Percentiles rank a stretch among this genome's conserved stretches.
Conservation (phyloP, 2,797 vertebrate species). For the Danio kyathit region DNA sequence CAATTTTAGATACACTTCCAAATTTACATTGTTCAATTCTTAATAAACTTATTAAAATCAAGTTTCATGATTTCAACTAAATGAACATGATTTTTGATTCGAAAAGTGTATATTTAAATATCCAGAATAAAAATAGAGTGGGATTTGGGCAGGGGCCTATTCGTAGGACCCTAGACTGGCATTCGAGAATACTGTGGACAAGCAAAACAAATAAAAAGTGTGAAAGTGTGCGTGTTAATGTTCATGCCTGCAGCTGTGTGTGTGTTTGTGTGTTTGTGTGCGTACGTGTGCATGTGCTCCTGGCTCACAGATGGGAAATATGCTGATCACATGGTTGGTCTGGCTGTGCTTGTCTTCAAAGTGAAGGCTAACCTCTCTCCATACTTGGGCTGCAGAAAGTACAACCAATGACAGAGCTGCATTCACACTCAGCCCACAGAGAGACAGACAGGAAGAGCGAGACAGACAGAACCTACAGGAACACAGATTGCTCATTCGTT, state of each 20-base stretch:
- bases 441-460: conserved; percentile 10
- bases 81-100: no score
- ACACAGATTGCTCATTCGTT: neutral
- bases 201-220: no score
- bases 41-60: no score
- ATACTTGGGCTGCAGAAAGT: conserved; percentile 75
- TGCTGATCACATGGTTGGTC: conserved; percentile 62
- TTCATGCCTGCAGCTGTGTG: conserved; percentile 17
- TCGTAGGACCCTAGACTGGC: no score
- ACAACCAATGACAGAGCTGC: conserved; percentile 76
- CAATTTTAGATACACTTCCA: no score
- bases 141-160: no score
- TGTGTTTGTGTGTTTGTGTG: neutral
- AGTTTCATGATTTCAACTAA: no score
- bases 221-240: neutral
- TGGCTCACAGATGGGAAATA: conserved; percentile 54
- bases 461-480: neutral
- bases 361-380: conserved; percentile 70
- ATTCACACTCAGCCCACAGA: conserved; percentile 73
- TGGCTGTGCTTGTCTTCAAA: conserved; percentile 45
- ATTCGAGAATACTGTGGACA: no score
- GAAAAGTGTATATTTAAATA: no score
- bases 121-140: no score
- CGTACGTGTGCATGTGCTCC: neutral
- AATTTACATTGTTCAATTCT: no score